Conservation (phyloP, 1,140 invertebrate species). For the Diachasma alloeum region DNA sequence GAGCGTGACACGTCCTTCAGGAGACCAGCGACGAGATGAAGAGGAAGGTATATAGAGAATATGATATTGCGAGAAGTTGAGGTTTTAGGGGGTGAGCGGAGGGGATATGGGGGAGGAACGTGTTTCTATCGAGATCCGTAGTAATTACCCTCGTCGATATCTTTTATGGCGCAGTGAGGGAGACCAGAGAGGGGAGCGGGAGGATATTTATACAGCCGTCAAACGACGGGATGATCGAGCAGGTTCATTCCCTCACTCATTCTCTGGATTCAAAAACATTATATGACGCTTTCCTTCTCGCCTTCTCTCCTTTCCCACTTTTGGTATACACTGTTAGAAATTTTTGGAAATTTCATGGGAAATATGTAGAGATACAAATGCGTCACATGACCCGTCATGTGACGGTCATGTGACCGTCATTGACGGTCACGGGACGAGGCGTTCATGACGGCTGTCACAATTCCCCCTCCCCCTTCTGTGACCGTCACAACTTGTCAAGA, state of each 20-base stretch:
- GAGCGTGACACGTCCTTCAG: not conserved
- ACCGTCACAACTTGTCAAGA: no score
- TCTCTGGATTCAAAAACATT: constrained; percentile 32
- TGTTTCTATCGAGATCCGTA: constrained; percentile 35
- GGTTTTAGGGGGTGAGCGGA: not conserved
- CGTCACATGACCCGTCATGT: no score
- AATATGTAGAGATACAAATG: no score
- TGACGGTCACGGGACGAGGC: no score
- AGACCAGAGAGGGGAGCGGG: constrained; percentile 39
- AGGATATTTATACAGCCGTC: constrained; percentile 64
- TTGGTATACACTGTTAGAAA: no score
- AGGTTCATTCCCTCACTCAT: constrained; percentile 43
- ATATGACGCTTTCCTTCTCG: no score
- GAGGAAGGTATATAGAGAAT: constrained; percentile 1
- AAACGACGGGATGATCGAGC: constrained; percentile 56
- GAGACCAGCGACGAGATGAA: constrained; percentile 2
- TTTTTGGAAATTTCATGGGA: no score
- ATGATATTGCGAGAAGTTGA: constrained; percentile 29
- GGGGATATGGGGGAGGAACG: constrained; percentile 13
- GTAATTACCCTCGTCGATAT: constrained; percentile 53
- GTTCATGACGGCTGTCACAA: no score
- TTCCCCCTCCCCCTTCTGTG: no score
- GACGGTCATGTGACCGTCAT: no score
- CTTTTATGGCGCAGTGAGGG: constrained; percentile 50
- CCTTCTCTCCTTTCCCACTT: no score